Conservation (phyloP, 1,140 invertebrate species). For the Hermetia illucens region DNA sequence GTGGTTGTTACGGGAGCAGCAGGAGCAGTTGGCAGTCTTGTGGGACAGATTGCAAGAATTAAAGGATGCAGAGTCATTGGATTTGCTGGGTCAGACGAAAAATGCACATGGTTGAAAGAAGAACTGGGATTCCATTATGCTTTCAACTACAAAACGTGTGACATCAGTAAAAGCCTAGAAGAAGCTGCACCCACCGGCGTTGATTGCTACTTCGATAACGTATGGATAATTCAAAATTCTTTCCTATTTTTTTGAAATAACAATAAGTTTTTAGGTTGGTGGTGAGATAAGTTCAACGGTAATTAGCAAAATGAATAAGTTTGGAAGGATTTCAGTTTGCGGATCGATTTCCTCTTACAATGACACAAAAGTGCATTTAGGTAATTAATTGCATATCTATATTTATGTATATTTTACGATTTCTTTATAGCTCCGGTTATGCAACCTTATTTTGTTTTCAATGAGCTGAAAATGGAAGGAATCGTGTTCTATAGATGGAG, state of each 20-base stretch:
- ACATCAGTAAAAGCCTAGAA: conserved; percentile 38
- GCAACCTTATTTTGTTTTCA: conserved; percentile 35
- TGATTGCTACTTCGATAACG: conserved; percentile 64
- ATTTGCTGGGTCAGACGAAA: conserved; percentile 51
- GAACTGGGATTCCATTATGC: conserved; percentile 50
- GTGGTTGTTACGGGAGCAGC: conserved; percentile 49
- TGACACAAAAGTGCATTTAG: no score
- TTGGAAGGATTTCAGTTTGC: conserved; percentile 46
- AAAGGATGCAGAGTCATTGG: conserved; percentile 53
- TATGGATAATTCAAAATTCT: conserved; percentile 1
- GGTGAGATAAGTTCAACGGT: conserved; percentile 46
- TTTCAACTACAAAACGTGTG: conserved; percentile 53
- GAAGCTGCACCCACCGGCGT: conserved; percentile 49
- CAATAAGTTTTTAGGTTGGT: no score
- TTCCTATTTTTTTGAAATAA: conserved; percentile 22
- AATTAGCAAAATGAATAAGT: conserved; percentile 44
- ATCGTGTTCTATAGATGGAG: conserved; percentile 38
- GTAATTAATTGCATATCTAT: no score
- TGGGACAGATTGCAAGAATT: conserved; percentile 60
- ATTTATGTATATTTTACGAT: no score
- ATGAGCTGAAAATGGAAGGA: conserved; percentile 46
- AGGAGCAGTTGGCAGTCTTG: conserved; percentile 52
- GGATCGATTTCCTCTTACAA: conserved; percentile 49
- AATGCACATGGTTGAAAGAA: conserved; percentile 49
- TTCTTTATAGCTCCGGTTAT: conserved; percentile 31